phyloP scores from a whole-genome alignment of 2,113 vertebrate species.

The Neolamprologus hecqui region DNA sequence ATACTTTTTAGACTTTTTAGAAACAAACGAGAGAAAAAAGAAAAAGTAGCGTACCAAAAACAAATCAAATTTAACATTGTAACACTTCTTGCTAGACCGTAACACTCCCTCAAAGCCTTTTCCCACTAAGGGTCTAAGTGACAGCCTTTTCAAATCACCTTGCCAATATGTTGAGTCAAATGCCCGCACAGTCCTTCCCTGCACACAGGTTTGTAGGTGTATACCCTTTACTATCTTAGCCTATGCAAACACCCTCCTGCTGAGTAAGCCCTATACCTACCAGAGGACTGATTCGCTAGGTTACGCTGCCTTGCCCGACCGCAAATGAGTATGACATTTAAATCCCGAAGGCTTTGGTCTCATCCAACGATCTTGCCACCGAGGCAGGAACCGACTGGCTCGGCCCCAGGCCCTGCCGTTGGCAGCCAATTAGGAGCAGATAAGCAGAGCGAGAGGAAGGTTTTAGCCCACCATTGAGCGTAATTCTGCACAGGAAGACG shows the following conservation, averaged over 20 bases:
- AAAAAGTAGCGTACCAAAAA: not conserved
- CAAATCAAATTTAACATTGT: not conserved
- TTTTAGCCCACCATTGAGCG: slow-evolving; percentile 30
- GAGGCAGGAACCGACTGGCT: not conserved
- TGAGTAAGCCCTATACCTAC: slow-evolving; percentile 11
- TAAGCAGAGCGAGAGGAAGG: slow-evolving; percentile 25
- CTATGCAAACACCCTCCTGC: not conserved
- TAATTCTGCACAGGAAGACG: slow-evolving; percentile 12
- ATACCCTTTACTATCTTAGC: not conserved
- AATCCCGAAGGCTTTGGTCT: slow-evolving; percentile 3
- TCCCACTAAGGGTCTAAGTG: not conserved
- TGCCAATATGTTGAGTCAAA: not conserved
- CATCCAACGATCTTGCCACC: slow-evolving; percentile 8
- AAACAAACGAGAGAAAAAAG: not conserved
- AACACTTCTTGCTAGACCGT: not conserved
- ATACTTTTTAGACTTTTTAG: not conserved
- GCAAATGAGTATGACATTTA: slow-evolving; percentile 44
- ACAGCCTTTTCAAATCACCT: not conserved
- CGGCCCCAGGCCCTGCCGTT: not conserved
- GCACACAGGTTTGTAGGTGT: not conserved
- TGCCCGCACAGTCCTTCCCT: not conserved
- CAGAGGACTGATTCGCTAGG: not conserved
- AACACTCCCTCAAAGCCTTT: not conserved
- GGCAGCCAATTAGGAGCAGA: slow-evolving; percentile 54
- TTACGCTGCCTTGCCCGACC: not conserved